phyloP scores from a whole-genome alignment of 2,113 vertebrate species.

The Pipra filicauda region DNA sequence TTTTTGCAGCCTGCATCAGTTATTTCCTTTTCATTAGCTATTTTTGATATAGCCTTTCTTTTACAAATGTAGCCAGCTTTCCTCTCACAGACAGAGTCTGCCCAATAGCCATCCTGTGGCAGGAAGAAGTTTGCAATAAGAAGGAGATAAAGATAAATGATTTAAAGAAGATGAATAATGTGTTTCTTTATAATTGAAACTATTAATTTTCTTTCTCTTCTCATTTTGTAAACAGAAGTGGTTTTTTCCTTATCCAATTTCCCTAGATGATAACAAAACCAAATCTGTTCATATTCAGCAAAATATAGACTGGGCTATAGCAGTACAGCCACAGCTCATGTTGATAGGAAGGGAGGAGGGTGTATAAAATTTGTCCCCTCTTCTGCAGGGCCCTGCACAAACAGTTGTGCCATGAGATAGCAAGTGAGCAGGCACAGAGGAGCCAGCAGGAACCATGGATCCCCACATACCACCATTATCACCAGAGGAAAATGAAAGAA shows the following conservation, averaged over 20 bases:
- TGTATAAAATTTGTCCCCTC: background rate
- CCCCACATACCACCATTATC: no score
- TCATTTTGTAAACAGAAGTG: background rate
- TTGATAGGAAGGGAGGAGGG: background rate
- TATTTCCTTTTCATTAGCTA: background rate
- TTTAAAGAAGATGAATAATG: background rate
- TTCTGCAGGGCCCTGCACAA: background rate
- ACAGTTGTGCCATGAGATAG: background rate
- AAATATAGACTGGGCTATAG: background rate
- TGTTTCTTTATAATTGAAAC: background rate
- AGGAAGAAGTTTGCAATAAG: background rate
- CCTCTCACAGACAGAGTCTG: slow-evolving; percentile 7
- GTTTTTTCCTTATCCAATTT: background rate
- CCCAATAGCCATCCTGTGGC: slow-evolving; percentile 33
- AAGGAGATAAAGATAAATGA: background rate
- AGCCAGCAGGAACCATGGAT: background rate
- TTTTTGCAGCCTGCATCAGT: background rate
- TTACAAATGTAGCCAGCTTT: slow-evolving; percentile 51
- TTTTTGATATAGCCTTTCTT: background rate
- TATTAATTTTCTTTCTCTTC: background rate
- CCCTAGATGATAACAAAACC: background rate
- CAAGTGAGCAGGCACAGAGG: background rate
- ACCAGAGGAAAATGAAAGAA: background rate
- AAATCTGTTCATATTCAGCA: background rate
- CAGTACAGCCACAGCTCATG: background rate